Percentiles rank a stretch among this genome's conserved stretches.
Evolutionary conservation across 1,140 invertebrate genomes (phyloP).

Genomic region (Chironomus striatipennis): DNA sequence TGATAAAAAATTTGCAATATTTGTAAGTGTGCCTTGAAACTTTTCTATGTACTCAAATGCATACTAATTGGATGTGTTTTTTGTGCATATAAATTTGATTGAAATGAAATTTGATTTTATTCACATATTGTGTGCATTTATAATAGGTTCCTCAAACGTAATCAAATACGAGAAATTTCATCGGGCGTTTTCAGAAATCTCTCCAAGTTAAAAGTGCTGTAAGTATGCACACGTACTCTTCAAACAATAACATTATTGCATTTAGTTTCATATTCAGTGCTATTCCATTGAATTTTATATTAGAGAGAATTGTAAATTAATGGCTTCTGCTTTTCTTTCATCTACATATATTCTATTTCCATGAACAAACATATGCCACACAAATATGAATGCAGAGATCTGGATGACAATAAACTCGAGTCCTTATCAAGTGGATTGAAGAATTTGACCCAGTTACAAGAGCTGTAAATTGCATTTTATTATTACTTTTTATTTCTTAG

Average conservation of each 20-base stretch:
- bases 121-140: not conserved
- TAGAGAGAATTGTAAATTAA: not conserved
- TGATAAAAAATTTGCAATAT: conserved; percentile 50
- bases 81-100: not conserved
- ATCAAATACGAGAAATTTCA: conserved; percentile 55
- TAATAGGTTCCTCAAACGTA: conserved; percentile 55
- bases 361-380: not conserved
- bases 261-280: not conserved
- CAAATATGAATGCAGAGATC: conserved; percentile 46
- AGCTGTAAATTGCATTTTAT: conserved; percentile 53
- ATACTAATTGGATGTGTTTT: not conserved
- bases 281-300: not conserved
- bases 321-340: not conserved
- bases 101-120: not conserved
- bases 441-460: conserved; percentile 54
- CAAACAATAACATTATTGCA: too few relatives aligned
- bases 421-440: conserved; percentile 54
- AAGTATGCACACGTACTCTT: conserved; percentile 42
- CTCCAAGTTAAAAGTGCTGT: conserved; percentile 57
- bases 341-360: not conserved
- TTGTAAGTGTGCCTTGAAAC: conserved; percentile 54
- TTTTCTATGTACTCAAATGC: not conserved
- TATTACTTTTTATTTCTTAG: conserved; percentile 25
- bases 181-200: conserved; percentile 55
- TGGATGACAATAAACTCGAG: conserved; percentile 63